A percentile compares a stretch with the other conserved stretches of the same genome.
Conservation (phyloP, 1,140 invertebrate species). For the Halictus rubicundus region DNA sequence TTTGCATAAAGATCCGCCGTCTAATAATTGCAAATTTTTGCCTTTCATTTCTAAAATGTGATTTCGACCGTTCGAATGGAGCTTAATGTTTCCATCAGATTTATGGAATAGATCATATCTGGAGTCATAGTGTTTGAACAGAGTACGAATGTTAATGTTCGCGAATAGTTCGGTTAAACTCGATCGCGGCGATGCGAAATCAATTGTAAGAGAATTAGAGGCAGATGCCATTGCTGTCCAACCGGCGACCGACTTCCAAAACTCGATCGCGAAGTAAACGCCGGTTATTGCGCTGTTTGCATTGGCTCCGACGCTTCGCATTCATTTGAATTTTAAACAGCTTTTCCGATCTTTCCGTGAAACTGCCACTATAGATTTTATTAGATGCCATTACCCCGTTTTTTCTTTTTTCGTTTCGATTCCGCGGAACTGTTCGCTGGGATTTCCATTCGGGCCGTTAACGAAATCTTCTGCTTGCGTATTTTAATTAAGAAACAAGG, state of each 20-base stretch:
- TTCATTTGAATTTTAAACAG: slow-evolving; percentile 48
- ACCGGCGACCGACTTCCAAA: slow-evolving; percentile 10
- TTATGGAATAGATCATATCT: too few species aligned
- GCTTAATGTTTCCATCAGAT: too few species aligned
- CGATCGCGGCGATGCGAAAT: slow-evolving; percentile 5
- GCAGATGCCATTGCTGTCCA: background rate
- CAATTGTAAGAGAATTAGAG: slow-evolving; percentile 36
- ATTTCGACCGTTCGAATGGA: too few species aligned
- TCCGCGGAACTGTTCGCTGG: background rate
- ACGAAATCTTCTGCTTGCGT: slow-evolving; percentile 1
- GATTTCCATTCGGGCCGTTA: background rate
- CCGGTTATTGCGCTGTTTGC: slow-evolving; percentile 26
- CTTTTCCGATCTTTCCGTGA: slow-evolving; percentile 10
- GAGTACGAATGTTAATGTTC: background rate
- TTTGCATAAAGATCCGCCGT: too few species aligned
- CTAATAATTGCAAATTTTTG: too few species aligned
- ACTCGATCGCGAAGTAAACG: slow-evolving; percentile 36
- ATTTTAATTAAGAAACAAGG: background rate
- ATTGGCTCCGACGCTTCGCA: background rate
- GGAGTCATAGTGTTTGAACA: too few species aligned
- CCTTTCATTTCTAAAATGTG: too few species aligned
- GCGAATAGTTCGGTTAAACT: too few species aligned
- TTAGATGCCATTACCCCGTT: slow-evolving; percentile 17
- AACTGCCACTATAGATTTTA: slow-evolving; percentile 22
- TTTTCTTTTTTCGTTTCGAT: background rate